Conservation (phyloP, 2,888 invertebrate genomes). For the Pachycephus smyrnensis region DNA sequence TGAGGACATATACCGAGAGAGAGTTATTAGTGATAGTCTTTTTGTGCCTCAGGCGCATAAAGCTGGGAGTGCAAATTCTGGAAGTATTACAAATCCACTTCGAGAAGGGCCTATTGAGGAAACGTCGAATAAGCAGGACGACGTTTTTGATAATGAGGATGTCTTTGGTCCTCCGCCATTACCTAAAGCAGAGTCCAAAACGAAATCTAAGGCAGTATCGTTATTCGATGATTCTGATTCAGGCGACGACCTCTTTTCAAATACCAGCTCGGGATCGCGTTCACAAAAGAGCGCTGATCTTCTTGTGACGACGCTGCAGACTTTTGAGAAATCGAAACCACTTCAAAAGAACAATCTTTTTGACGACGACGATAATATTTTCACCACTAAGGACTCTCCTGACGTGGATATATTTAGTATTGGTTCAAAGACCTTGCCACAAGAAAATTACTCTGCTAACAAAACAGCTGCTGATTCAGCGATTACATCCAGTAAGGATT, state of each 20-base stretch:
- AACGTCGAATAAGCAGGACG: constrained; percentile 30
- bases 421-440: constrained; percentile 4
- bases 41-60: constrained; percentile 37
- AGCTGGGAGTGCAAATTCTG: constrained; percentile 26
- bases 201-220: constrained; percentile 53
- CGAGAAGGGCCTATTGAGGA: constrained; percentile 12
- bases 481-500: constrained; percentile 1
- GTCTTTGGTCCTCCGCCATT: constrained; percentile 61
- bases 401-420: constrained; percentile 54
- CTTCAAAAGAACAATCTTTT: constrained; percentile 44
- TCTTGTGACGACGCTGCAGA: constrained; percentile 34
- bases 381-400: constrained; percentile 41
- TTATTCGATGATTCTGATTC: constrained; percentile 62
- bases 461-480: background rate
- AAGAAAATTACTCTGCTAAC: background rate
- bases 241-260: constrained; percentile 59
- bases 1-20: constrained; percentile 57
- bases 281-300: constrained; percentile 55
- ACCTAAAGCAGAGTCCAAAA: constrained; percentile 43
- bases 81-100: constrained; percentile 10
- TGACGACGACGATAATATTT: constrained; percentile 49
- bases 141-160: constrained; percentile 51
- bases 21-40: constrained; percentile 50
- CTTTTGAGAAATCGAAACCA: constrained; percentile 34
- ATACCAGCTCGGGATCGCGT: constrained; percentile 52